These are phyloP conservation scores for Collichthys lucidus DNA, from an alignment of 2,113 vertebrate genomes.

Conservation along the genomic window DNA sequence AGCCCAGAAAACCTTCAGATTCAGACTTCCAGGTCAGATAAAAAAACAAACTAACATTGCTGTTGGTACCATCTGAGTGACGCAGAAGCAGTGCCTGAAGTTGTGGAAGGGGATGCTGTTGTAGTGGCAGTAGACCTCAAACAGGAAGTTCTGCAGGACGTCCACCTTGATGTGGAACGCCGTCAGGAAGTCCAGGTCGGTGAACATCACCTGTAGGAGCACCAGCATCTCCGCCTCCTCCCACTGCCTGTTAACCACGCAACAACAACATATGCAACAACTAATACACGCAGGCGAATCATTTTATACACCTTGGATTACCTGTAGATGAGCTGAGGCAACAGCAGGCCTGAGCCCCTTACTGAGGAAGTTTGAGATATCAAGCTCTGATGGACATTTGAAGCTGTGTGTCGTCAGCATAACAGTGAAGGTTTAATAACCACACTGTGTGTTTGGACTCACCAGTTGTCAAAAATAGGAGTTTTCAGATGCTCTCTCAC, in stretches of 20 bases:
- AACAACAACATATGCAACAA: no score
- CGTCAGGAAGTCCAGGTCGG: constrained; percentile 77
- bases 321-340: no score
- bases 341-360: no score
- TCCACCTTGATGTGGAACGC: constrained; percentile 75
- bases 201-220: constrained; percentile 81
- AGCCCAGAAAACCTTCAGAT: neutral
- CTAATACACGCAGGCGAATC: no score
- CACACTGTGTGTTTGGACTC: constrained; percentile 6
- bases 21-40: no score
- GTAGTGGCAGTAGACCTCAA: constrained; percentile 79
- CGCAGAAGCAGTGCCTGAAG: constrained; percentile 78
- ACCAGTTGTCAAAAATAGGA: constrained; percentile 79
- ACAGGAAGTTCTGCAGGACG: constrained; percentile 80
- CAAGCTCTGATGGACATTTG: neutral
- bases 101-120: constrained; percentile 84
- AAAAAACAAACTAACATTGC: no score
- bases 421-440: neutral
- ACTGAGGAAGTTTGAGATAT: neutral
- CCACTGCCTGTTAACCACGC: constrained; percentile 74
- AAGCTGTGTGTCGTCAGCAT: neutral
- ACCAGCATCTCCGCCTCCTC: constrained; percentile 82
- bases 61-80: constrained; percentile 72
- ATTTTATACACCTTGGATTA: no score
- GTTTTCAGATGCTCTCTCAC: constrained; percentile 77